Conservation (phyloP, 2,797 vertebrate genomes). For the Pogoniulus pusillus region DNA sequence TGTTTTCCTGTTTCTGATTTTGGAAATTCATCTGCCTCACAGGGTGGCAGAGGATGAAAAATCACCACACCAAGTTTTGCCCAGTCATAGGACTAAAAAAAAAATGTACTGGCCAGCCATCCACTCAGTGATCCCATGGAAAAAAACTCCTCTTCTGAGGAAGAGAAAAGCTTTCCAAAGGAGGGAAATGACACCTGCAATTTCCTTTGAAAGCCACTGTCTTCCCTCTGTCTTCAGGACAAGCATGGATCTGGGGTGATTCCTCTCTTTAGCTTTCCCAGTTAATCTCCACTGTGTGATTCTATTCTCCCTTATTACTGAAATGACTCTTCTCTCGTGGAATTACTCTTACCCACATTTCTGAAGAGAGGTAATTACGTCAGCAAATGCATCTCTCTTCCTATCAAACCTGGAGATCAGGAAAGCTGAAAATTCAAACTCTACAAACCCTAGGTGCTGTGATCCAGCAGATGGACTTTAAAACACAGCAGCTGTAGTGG, state of each 20-base stretch:
- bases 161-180: background rate
- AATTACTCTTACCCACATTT: background rate
- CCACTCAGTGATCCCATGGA: background rate
- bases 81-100: background rate
- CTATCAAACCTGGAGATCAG: background rate
- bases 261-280: background rate
- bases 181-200: background rate
- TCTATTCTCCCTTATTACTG: background rate
- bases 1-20: background rate
- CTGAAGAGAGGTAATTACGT: background rate
- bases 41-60: background rate
- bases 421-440: background rate
- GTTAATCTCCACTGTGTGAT: background rate
- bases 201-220: background rate
- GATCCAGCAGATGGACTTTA: background rate
- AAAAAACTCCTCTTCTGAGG: background rate
- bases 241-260: background rate
- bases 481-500: background rate
- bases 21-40: background rate
- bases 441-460: background rate
- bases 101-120: background rate
- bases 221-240: background rate
- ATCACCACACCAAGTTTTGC: fast-evolving
- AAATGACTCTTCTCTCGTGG: background rate
- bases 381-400: background rate